Conservation (phyloP, 2,888 invertebrate genomes). For the Lochmaea capreae region DNA sequence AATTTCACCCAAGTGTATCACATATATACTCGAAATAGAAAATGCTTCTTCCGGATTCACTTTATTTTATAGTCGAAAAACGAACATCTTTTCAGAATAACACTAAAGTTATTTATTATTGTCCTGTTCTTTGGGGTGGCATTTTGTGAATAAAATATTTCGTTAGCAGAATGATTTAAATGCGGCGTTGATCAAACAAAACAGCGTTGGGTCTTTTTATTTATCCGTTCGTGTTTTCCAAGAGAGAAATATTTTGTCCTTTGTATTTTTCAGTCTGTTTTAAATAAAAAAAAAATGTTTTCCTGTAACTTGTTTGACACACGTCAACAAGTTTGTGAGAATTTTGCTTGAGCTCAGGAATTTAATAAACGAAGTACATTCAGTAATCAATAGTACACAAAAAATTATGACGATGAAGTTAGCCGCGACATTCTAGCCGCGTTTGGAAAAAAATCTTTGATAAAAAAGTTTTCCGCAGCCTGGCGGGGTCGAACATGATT, state of each 20-base stretch:
- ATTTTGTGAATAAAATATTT: slow-evolving; percentile 9
- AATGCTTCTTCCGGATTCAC: slow-evolving; percentile 36
- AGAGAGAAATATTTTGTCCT: not conserved
- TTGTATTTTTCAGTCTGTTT: not conserved
- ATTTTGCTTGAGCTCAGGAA: not conserved
- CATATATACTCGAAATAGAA: slow-evolving; percentile 37
- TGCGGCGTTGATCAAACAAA: slow-evolving; percentile 8
- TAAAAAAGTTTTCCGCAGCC: too few relatives aligned
- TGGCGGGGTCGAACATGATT: too few relatives aligned
- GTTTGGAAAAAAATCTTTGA: too few relatives aligned
- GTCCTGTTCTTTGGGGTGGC: slow-evolving; percentile 8
- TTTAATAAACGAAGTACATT: not conserved
- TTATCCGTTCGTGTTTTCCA: not conserved
- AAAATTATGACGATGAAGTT: too few relatives aligned
- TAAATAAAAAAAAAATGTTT: not conserved
- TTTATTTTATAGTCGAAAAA: slow-evolving; percentile 41
- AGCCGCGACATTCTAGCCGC: too few relatives aligned
- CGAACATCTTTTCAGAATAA: slow-evolving; percentile 33
- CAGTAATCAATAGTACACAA: not conserved
- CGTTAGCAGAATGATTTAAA: slow-evolving; percentile 8
- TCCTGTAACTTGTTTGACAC: not conserved
- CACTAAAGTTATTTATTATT: slow-evolving; percentile 31
- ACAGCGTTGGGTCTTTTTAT: not conserved
- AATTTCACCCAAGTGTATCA: slow-evolving; percentile 45
- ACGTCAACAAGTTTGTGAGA: not conserved